A percentile compares a stretch with the other conserved stretches of the same genome.
Evolutionary conservation across 1,140 invertebrate genomes (phyloP).

Genomic region (Colletes gigas): DNA sequence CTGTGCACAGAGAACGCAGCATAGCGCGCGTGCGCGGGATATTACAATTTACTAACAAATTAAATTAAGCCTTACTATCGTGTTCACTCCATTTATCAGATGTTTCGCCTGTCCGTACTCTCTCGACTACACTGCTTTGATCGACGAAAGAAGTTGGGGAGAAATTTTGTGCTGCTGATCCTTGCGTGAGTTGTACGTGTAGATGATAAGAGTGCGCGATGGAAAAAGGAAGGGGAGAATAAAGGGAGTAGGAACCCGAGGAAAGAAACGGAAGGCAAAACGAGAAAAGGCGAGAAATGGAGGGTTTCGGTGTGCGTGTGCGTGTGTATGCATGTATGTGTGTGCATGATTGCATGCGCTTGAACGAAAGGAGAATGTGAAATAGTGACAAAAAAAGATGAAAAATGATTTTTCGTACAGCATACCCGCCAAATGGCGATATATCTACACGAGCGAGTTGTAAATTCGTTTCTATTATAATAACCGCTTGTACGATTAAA

Average conservation of each 20-base stretch:
- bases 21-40: constrained; percentile 19
- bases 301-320: neutral
- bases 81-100: constrained; percentile 66
- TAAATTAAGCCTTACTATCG: constrained; percentile 68
- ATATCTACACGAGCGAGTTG: neutral
- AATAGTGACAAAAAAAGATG: constrained; percentile 18
- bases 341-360: constrained; percentile 16
- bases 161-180: constrained; percentile 51
- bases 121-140: constrained; percentile 65
- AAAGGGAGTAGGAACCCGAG: neutral
- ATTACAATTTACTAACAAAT: constrained; percentile 66
- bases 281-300: constrained; percentile 22
- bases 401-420: constrained; percentile 19
- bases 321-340: neutral
- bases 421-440: constrained; percentile 28
- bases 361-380: constrained; percentile 30
- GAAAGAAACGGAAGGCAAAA: neutral
- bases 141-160: constrained; percentile 22
- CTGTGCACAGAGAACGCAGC: constrained; percentile 31
- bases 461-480: constrained; percentile 35
- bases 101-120: constrained; percentile 65
- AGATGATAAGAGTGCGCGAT: constrained; percentile 1
- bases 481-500: constrained; percentile 26
- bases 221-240: neutral
- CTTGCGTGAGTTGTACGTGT: constrained; percentile 34